A percentile compares a stretch with the other conserved stretches of the same genome.
Evolutionary conservation across 2,888 invertebrate species (phyloP).

Genomic region (Elmis aenea): DNA sequence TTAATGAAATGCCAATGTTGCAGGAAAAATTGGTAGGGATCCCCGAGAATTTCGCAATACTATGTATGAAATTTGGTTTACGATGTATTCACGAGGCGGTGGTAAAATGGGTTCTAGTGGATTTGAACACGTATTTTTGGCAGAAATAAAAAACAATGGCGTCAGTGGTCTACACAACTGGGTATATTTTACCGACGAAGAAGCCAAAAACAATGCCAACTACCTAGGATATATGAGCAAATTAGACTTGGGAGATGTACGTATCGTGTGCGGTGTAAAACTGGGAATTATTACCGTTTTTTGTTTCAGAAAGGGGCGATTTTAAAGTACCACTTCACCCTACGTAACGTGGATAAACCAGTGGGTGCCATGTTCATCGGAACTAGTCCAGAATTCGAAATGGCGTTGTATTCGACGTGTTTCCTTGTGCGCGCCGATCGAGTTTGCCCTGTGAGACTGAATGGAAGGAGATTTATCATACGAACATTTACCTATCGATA

Average conservation of each 20-base stretch:
- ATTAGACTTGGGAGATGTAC: slow-evolving; percentile 65
- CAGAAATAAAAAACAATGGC: slow-evolving; percentile 74
- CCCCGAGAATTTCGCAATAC: slow-evolving; percentile 66
- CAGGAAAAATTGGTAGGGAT: slow-evolving; percentile 59
- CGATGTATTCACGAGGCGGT: slow-evolving; percentile 73
- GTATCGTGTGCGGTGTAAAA: too few species aligned
- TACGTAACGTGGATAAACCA: slow-evolving; percentile 69
- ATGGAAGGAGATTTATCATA: slow-evolving; percentile 66
- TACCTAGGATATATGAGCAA: slow-evolving; percentile 77
- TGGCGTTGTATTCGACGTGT: slow-evolving; percentile 85
- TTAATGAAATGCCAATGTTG: too few species aligned
- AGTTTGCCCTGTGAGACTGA: slow-evolving; percentile 68
- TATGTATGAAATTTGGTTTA: slow-evolving; percentile 74
- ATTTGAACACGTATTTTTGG: slow-evolving; percentile 89
- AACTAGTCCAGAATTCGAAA: slow-evolving; percentile 86
- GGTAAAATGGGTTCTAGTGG: slow-evolving; percentile 82
- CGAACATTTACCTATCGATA: slow-evolving; percentile 70
- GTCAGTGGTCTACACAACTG: slow-evolving; percentile 87
- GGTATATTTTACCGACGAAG: slow-evolving; percentile 78
- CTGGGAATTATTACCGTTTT: slow-evolving; percentile 3
- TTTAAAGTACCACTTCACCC: slow-evolving; percentile 66
- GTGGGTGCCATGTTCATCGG: slow-evolving; percentile 76
- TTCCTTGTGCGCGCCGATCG: slow-evolving; percentile 71
- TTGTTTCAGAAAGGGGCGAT: slow-evolving; percentile 70
- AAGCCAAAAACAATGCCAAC: slow-evolving; percentile 63